Conservation (phyloP, 2,797 vertebrate species). For the Pelodytes ibericus region DNA sequence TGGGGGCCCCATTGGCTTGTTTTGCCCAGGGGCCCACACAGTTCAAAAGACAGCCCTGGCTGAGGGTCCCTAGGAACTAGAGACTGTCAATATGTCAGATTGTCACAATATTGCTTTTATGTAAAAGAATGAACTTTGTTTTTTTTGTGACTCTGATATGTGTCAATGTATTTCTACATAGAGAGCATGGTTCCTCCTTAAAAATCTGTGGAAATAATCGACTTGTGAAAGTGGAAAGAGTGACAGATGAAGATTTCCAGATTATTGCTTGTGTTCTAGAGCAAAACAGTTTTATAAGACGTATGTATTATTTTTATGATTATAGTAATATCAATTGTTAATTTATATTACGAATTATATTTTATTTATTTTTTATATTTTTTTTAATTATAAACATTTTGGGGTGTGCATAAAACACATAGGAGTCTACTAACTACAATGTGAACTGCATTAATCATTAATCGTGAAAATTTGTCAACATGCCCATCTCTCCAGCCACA, state of each 20-base stretch:
- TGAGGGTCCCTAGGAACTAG: no score
- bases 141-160: no score
- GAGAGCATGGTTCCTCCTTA: constrained; percentile 59
- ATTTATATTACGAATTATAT: neutral
- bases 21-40: no score
- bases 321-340: neutral
- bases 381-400: neutral
- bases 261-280: constrained; percentile 69
- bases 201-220: constrained; percentile 76
- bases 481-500: no score
- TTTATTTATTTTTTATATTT: neutral
- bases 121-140: no score
- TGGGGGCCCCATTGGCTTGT: no score
- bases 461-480: no score
- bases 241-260: constrained; percentile 74
- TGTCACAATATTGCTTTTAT: no score
- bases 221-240: constrained; percentile 63
- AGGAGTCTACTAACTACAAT: no score
- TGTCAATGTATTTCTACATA: constrained; percentile 4
- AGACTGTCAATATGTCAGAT: neutral
- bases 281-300: constrained; percentile 65
- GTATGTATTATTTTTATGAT: constrained; percentile 63
- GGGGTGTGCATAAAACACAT: no score
- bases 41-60: no score
- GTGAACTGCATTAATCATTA: no score